phyloP scores from a whole-genome alignment of 2,113 vertebrate species.

The Sapayoa aenigma region DNA sequence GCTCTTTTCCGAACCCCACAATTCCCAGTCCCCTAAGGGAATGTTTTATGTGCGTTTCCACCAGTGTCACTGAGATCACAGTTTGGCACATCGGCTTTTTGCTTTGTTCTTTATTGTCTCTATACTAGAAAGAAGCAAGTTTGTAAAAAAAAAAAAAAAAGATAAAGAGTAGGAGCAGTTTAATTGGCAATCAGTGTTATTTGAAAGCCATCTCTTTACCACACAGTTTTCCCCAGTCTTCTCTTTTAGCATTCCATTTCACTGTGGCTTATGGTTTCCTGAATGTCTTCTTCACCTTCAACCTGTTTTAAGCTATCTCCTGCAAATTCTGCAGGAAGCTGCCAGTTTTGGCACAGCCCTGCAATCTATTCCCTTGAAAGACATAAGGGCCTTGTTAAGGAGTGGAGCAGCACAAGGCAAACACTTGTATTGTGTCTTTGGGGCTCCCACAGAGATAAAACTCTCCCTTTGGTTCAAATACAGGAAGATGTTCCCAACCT shows the following conservation, averaged over 20 bases:
- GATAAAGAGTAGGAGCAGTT: constrained; percentile 15
- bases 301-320: not conserved
- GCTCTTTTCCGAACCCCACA: constrained; percentile 22
- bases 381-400: constrained; percentile 53
- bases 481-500: constrained; percentile 54
- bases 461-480: constrained; percentile 38
- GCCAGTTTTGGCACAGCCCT: constrained; percentile 63
- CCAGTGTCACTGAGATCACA: constrained; percentile 34
- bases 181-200: constrained; percentile 33
- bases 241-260: not conserved
- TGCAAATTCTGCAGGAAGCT: constrained; percentile 63
- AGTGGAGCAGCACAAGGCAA: constrained; percentile 17
- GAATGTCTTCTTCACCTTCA: constrained; percentile 33
- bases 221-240: not conserved
- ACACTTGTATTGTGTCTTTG: constrained; percentile 61
- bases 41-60: constrained; percentile 11
- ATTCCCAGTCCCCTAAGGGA: constrained; percentile 13
- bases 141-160: not conserved
- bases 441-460: constrained; percentile 64
- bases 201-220: not conserved
- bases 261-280: not conserved
- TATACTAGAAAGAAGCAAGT: not conserved
- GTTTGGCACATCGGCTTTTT: constrained; percentile 32
- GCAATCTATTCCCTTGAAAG: constrained; percentile 68
- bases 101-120: constrained; percentile 31